Base-by-base conservation (phyloP, 2,113 vertebrate genomes). In the Dicerorhinus sumatrensis region DNA sequence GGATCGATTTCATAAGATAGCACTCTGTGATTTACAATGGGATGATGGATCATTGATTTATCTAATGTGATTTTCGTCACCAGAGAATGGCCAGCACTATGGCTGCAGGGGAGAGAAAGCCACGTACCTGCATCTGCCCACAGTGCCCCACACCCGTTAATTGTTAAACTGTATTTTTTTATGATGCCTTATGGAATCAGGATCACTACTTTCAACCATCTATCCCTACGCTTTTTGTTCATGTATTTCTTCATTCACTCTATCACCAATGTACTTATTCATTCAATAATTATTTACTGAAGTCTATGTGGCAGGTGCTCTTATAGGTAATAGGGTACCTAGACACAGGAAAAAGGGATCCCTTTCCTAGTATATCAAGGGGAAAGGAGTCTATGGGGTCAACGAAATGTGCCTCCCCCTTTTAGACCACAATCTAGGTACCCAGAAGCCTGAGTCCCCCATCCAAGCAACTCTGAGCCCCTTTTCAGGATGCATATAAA, bases 1-100 rank as follows among this genome's bases (percentile, higher is more conserved):
- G 21, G 17, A 94, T 89, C n/a, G 20, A 65, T 95, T 94, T 95
- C 70, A 81, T 84, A 93, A 86, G 86, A 76, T 23, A 88, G n/a
- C 83, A 80, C 51, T 76, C 51, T 36, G 29, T 90, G 75, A 83
- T 80, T 90, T 82, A 54, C n/a, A 79, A 29, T 80, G 75, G 3
- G 13, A 80, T 72, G 65, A 88, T 87, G 63, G 29, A 70, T 36
- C n/a, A 93, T 21, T 93, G 90, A 96, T 89, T 92, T 79, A 91
- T 93, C 75, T 83, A 69, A 65, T 51, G n/a, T 79, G 29, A 76
- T 20, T 84, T 75, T 65, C 42, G 84, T 79, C 62, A 56, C 10
- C 54, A 88, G 39, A 96, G 21, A 92, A 77, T 48, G 18, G 36
- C 58, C 69, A 62, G 21, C 36, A 65, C 3, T 39, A 42, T 18